phyloP scores from a whole-genome alignment of 2,113 vertebrate genomes.

The Cairina moschata region DNA sequence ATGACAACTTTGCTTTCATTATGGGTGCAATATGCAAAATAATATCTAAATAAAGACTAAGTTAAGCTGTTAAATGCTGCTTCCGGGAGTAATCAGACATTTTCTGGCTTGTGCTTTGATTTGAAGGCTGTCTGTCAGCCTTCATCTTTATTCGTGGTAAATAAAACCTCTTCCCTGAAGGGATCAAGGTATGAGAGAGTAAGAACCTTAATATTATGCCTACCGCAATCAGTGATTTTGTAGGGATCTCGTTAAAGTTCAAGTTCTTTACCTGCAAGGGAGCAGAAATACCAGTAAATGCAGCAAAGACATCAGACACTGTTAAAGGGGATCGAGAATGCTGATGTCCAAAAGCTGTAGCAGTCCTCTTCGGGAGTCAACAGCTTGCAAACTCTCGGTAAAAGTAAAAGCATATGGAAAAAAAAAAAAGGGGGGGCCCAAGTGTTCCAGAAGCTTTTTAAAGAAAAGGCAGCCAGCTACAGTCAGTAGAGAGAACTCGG shows the following conservation, averaged over 20 bases:
- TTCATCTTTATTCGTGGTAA: constrained; percentile 40
- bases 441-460: neutral
- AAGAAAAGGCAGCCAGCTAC: neutral
- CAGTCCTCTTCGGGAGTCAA: neutral
- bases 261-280: neutral
- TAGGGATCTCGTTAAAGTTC: constrained; percentile 43
- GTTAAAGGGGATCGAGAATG: constrained; percentile 1
- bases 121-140: constrained; percentile 52
- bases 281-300: neutral
- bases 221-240: constrained; percentile 14
- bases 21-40: constrained; percentile 14
- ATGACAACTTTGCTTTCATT: neutral
- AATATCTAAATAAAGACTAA: constrained; percentile 44
- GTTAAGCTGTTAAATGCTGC: constrained; percentile 36
- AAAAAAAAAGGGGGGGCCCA: neutral
- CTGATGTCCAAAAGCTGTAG: neutral
- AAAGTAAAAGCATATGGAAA: neutral
- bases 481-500: neutral
- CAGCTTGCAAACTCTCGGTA: neutral
- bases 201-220: constrained; percentile 47
- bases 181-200: neutral
- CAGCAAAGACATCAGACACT: neutral
- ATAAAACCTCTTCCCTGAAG: constrained; percentile 54
- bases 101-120: constrained; percentile 34
- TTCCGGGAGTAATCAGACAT: constrained; percentile 22